Evolutionary conservation across 2,888 invertebrate species (phyloP).

Genomic region (Ariolimax columbianus): DNA sequence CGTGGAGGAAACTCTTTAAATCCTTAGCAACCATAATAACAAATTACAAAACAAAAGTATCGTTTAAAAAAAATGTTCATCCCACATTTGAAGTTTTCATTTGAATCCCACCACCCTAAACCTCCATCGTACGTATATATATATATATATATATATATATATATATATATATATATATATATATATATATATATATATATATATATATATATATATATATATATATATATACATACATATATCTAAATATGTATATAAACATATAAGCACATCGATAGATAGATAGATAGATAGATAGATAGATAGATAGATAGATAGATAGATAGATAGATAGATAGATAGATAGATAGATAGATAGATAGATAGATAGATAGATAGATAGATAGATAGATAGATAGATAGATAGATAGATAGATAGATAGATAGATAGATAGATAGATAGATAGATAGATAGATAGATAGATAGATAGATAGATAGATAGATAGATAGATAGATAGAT

Average conservation of each 20-base stretch:
- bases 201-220: background rate
- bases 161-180: background rate
- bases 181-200: background rate
- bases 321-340: conserved; percentile 6
- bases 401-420: conserved; percentile 37
- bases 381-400: background rate
- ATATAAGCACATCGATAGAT: background rate
- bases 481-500: background rate
- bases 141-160: background rate
- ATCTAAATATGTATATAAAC: background rate
- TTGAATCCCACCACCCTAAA: too few relatives aligned
- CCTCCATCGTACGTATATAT: background rate
- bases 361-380: background rate
- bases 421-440: conserved; percentile 42
- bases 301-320: conserved; percentile 5
- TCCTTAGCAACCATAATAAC: too few relatives aligned
- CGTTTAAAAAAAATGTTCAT: too few relatives aligned
- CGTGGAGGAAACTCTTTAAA: too few relatives aligned
- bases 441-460: background rate
- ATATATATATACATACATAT: background rate
- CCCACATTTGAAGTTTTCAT: too few relatives aligned
- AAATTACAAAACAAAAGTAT: too few relatives aligned
- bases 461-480: background rate
- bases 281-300: background rate
- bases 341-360: conserved; percentile 34